Base-by-base conservation (phyloP, 2,797 vertebrate species). In the Mallotus villosus region DNA sequence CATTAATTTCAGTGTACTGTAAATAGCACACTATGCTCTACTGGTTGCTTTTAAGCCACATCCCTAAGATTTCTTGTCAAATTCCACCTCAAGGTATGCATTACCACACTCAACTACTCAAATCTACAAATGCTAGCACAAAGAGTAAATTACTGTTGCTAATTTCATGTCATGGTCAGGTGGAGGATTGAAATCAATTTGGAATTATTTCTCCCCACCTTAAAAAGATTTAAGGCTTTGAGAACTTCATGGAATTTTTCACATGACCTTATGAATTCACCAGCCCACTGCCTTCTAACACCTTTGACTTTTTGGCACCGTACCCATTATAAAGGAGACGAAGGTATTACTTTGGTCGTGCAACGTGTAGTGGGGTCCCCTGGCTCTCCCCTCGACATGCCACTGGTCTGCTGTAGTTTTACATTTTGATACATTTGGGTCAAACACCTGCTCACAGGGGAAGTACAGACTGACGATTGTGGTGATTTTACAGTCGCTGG, bases 181-280 rank as follows among this genome's bases (percentile, higher is more conserved):
- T 4, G 19, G 51, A 55, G 51, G 19, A n/a, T n/a, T 55, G 51
- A 55, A 17, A 55, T 60, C 19, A 22, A 60, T 21, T 78, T 58
- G 59, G 63, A 74, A 59, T 74, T 7, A 64, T 19, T 61, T n/a
- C 32, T 25, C 67, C 60, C 25, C 25, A 63, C 53, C 59, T 67
- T 59, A 14, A 8, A 58, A 17, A 27, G 79, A 80, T 84, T 77
- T 79, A 74, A 83, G 59, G 72, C 73, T 59, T 73, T 66, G 73
- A 76, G 76, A 90, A 89, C 86, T 88, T 78, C 81, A 37, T 81
- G 82, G 87, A 90, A 91, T 91, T 86, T 84, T 79, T 83, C 65
- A 75, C 84, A 79, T 83, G 63, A 74, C 79, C 75, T 70, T 84
- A 83, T 80, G 84, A 89, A 87, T 80, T 67, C 70, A 70, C 74